Base-by-base conservation (phyloP, 2,888 invertebrate species). In the Cenopis cana region DNA sequence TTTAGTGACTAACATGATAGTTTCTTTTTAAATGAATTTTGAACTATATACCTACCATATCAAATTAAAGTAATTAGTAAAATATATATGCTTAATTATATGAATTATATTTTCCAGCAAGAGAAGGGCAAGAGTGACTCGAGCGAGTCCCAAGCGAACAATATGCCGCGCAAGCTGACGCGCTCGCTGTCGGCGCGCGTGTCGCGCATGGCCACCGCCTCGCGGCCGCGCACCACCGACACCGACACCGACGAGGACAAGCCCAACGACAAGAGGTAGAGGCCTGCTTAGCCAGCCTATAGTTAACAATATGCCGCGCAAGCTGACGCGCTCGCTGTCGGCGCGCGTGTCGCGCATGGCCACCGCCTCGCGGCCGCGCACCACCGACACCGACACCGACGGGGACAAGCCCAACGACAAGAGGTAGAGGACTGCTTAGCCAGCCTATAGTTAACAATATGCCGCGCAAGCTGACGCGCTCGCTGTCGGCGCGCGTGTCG, bases 151-250 rank as follows among this genome's bases (percentile, higher is more conserved):
- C 81, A 81, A 0, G 77, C 76, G 1, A 85, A 83, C 0, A 81
- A 87, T 0, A 90, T 90, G 79, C 94, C 95, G 0, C 90, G 96
- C 20, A 97, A 97, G 80, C 85, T 95, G 29, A 96, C 97, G 0
- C 90, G 97, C 11, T 96, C 96, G 0, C 91, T 96, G 0, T 96
- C 95, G 60, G 95, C 96, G 6, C 89, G 96, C 0, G 95, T 95
- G 69, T 95, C 95, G 0, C 94, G 95, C 72, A 94, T 95, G 78
- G 94, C 95, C 0, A 90, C 94, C 0, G 93, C 94, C 0, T 82
- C 90, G 0, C 94, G 95, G 77, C 89, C 89, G 65, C 18, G 67
- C 14, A 70, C 65, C 0, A 89, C 95, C 0, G 96, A 96, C 77
- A 95, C 95, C 0, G 96, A 96, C 79, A 96, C 96, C 0, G 96